Percentiles rank a stretch among this genome's conserved stretches.
phyloP scores from a whole-genome alignment of 2,888 invertebrate genomes.

The Matsumyia berberina region DNA sequence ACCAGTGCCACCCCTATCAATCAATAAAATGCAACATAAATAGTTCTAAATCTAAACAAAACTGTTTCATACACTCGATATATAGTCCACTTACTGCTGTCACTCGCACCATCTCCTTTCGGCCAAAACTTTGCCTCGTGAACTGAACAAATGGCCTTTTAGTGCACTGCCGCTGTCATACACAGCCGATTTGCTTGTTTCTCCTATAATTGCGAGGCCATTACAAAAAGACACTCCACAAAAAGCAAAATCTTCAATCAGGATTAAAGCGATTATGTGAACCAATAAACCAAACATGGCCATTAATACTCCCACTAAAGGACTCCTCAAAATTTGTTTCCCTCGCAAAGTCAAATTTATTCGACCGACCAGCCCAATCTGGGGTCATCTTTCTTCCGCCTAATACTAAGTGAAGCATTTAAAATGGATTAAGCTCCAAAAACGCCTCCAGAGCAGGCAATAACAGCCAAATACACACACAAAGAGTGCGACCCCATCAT shows the following conservation, averaged over 20 bases:
- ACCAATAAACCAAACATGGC: constrained; percentile 49
- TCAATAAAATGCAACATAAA: not conserved
- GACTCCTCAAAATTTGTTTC: constrained; percentile 55
- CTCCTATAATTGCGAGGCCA: not conserved
- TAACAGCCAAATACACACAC: constrained; percentile 7
- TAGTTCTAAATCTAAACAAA: not conserved
- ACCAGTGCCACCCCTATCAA: constrained; percentile 6
- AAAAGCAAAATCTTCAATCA: constrained; percentile 32
- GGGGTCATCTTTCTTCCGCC: constrained; percentile 43
- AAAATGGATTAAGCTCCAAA: constrained; percentile 60
- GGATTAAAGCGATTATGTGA: constrained; percentile 47
- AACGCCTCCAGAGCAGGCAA: constrained; percentile 31
- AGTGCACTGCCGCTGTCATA: constrained; percentile 2
- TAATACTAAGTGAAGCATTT: constrained; percentile 64
- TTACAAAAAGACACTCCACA: not conserved
- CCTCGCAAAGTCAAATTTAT: constrained; percentile 37
- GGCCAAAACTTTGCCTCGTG: not conserved
- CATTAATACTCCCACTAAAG: constrained; percentile 45
- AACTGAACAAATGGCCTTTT: constrained; percentile 1
- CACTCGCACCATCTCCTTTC: not conserved
- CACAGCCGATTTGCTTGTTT: constrained; percentile 21
- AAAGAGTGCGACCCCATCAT: not conserved
- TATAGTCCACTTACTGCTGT: not conserved
- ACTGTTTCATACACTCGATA: constrained; percentile 2
- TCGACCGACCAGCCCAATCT: constrained; percentile 20